A percentile compares a stretch with the other conserved stretches of the same genome.
Evolutionary conservation across 2,797 vertebrate genomes (phyloP).

Genomic region (Halcyon smyrnensis): DNA sequence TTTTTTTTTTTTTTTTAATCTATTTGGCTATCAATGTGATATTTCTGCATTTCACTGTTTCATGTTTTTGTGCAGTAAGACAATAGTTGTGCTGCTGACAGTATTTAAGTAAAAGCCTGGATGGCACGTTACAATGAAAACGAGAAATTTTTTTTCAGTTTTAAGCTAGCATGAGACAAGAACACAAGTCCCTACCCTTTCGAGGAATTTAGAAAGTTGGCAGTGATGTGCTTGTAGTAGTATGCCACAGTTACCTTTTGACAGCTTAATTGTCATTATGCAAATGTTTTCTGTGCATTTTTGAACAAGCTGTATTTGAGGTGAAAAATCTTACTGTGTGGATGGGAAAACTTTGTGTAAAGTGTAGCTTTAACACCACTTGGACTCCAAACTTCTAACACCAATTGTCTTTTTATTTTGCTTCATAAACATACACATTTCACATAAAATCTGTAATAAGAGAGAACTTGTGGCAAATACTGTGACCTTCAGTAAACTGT

Average conservation of each 20-base stretch:
- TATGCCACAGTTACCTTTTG: constrained; percentile 59
- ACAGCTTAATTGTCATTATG: constrained; percentile 73
- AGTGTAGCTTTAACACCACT: constrained; percentile 25
- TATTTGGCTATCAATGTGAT: not conserved
- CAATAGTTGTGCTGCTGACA: not conserved
- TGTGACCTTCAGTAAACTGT: constrained; percentile 86
- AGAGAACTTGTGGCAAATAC: constrained; percentile 76
- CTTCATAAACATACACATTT: constrained; percentile 68
- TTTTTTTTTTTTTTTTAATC: not conserved
- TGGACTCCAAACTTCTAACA: constrained; percentile 54
- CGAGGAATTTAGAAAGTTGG: constrained; percentile 50
- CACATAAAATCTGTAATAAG: constrained; percentile 78
- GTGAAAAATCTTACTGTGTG: constrained; percentile 27
- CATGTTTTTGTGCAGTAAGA: not conserved
- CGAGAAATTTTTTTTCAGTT: not conserved
- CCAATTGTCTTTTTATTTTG: constrained; percentile 73
- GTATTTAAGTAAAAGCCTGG: not conserved
- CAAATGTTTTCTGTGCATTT: constrained; percentile 65
- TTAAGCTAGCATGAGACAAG: constrained; percentile 30
- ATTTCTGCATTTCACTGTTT: not conserved
- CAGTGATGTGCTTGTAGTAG: not conserved
- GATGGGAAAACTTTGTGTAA: constrained; percentile 42
- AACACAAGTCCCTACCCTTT: constrained; percentile 10
- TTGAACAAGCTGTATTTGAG: constrained; percentile 40
- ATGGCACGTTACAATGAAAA: constrained; percentile 24